A percentile compares a stretch with the other conserved stretches of the same genome.
Evolutionary conservation across 2,888 invertebrate species (phyloP).

Genomic region (Lithodes maja): DNA sequence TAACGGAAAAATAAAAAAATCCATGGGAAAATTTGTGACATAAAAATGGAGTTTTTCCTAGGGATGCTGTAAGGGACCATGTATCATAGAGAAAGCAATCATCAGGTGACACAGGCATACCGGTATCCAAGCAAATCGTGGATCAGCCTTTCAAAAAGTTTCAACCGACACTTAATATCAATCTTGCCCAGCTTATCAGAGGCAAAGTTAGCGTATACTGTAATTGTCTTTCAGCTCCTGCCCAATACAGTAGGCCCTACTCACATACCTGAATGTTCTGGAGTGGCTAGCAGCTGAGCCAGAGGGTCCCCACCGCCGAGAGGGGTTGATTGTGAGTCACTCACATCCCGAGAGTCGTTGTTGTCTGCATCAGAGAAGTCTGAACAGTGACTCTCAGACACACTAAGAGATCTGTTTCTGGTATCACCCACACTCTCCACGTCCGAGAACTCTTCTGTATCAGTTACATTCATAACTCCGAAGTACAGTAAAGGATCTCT

Average conservation of each 20-base stretch:
- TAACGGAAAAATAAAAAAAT: no score
- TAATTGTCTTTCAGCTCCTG: no score
- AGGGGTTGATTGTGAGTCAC: constrained; percentile 55
- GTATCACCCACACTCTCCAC: constrained; percentile 62
- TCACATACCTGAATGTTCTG: constrained; percentile 53
- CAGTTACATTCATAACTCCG: constrained; percentile 52
- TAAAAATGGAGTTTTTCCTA: no score
- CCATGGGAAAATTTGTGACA: no score
- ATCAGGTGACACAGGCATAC: no score
- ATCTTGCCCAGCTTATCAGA: no score
- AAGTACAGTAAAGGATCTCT: background rate
- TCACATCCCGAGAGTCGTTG: constrained; percentile 59
- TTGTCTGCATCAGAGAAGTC: constrained; percentile 68
- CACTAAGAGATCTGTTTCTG: constrained; percentile 57
- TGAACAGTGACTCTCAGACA: constrained; percentile 66
- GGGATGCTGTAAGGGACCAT: no score
- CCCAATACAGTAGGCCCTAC: background rate
- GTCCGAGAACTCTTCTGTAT: constrained; percentile 64
- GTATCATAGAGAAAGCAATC: no score
- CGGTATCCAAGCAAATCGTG: no score
- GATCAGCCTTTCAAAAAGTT: no score
- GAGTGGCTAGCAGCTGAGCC: constrained; percentile 62
- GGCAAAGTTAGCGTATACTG: background rate
- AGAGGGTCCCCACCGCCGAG: constrained; percentile 57
- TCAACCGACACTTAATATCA: no score